Evolutionary conservation across 2,113 vertebrate genomes (phyloP), one percentile per base, ranked within the genome.

Genomic region (Triplophysa rosa): DNA sequence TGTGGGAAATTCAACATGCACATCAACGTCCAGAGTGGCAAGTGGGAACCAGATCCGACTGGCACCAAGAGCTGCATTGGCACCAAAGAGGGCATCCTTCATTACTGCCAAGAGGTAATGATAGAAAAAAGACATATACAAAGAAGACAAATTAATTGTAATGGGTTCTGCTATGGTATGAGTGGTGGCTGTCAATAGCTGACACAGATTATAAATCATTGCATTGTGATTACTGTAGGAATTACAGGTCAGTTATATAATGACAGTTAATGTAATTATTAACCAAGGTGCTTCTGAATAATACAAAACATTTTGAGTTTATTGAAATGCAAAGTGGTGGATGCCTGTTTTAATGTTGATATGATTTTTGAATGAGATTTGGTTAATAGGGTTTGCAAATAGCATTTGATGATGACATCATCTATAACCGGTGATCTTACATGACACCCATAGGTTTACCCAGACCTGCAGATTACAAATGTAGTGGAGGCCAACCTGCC

Each of bases 401-500:
- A 14, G 49, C 49, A 52, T 49, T 16, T 49, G 3, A 37, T 73
- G 37, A 59, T 58, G 3, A 23, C 54, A 54, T 24, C 23, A 33
- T 21, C 54, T 58, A 16, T 8, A 33, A 9, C 52, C 47, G 6
- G 17, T 42, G 45, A 33, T 79, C 3, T 75, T 14, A 14, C 33
- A 26, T 40, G 52, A 64, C 13, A 61, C 47, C 26, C 74, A 16
- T 82, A 99, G 97, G 95, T 98, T 67, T 99, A 99, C 80, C 95
- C 95, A 63, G 97, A 99, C 75, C 87, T 98, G 62, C 97, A 99
- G 91, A 98, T 99, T 85, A 98, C 96, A 83, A 99, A 99, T 1
- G 97, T 98, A 71, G 97, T 99, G 1, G 97, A 99, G 91, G 96
- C 97, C 88, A 99, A 99, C 89, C 96, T 97, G 79, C 97, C 97